A percentile compares a stretch with the other conserved stretches of the same genome.
phyloP scores from a whole-genome alignment of 2,888 invertebrate species.

The Galeopsomyia nigrocyanea region DNA sequence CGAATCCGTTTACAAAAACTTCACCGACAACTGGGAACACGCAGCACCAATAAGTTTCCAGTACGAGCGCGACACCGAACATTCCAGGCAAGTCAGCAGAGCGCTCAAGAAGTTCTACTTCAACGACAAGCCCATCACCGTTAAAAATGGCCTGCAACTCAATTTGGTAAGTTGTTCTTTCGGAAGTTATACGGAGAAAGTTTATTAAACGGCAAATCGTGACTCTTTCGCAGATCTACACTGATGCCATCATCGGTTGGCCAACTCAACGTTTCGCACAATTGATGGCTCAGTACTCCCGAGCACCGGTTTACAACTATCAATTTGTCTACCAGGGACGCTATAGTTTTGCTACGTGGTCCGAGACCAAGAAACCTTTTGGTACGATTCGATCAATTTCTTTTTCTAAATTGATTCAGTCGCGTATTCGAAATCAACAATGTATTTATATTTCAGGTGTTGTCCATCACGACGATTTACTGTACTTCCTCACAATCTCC shows the following conservation, averaged over 20 bases:
- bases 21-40: constrained; percentile 74
- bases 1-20: constrained; percentile 57
- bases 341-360: constrained; percentile 72
- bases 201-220: neutral
- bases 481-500: constrained; percentile 69
- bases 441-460: constrained; percentile 62
- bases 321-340: constrained; percentile 75
- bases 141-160: constrained; percentile 66
- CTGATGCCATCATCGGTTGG: constrained; percentile 75
- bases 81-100: constrained; percentile 70
- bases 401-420: no score
- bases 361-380: constrained; percentile 67
- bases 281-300: constrained; percentile 72
- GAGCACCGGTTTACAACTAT: constrained; percentile 74
- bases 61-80: constrained; percentile 72
- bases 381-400: no score
- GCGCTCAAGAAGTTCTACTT: constrained; percentile 71
- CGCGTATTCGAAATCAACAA: no score
- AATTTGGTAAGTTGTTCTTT: constrained; percentile 60
- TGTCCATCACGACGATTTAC: constrained; percentile 71
- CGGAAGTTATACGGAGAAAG: neutral
- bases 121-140: constrained; percentile 61
- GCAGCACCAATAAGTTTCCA: constrained; percentile 76
- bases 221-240: constrained; percentile 69
- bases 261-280: constrained; percentile 74